Conservation (phyloP, 2,113 vertebrate genomes). For the Xiphophorus hellerii region DNA sequence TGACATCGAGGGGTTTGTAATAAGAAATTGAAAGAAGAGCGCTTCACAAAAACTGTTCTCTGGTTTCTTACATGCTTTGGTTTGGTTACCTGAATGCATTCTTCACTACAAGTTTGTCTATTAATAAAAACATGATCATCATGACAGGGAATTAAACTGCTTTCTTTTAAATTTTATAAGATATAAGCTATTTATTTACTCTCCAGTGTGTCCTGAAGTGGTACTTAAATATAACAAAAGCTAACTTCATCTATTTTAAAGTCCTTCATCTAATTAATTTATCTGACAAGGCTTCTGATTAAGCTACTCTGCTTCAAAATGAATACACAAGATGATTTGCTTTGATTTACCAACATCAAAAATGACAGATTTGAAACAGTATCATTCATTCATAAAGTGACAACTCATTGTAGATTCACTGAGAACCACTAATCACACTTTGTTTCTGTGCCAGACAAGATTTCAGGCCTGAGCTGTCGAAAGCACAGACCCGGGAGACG, state of each 20-base stretch:
- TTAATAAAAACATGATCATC: slow-evolving; percentile 31
- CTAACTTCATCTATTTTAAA: slow-evolving; percentile 1
- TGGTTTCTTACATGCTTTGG: not conserved
- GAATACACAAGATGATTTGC: slow-evolving; percentile 52
- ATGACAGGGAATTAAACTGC: slow-evolving; percentile 35
- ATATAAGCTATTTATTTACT: slow-evolving; percentile 20
- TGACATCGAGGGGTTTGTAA: slow-evolving; percentile 38
- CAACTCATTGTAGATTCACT: slow-evolving; percentile 28
- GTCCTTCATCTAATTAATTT: slow-evolving; percentile 26
- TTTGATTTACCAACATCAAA: slow-evolving; percentile 48
- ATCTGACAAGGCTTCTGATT: slow-evolving; percentile 38
- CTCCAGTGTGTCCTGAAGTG: not conserved
- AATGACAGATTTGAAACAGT: slow-evolving; percentile 54
- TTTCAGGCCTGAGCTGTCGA: slow-evolving; percentile 17
- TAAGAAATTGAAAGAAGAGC: slow-evolving; percentile 48
- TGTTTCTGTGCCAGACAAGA: slow-evolving; percentile 26
- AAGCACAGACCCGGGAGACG: slow-evolving; percentile 20
- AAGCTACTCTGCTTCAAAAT: slow-evolving; percentile 31
- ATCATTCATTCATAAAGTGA: slow-evolving; percentile 48
- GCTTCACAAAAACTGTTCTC: slow-evolving; percentile 6
- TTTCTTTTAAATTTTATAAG: slow-evolving; percentile 43
- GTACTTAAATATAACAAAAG: not conserved
- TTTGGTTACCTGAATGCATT: too few species aligned
- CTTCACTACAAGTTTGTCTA: not conserved
- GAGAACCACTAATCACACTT: slow-evolving; percentile 24